phyloP scores from a whole-genome alignment of 2,797 vertebrate genomes.

The Spea hammondii region DNA sequence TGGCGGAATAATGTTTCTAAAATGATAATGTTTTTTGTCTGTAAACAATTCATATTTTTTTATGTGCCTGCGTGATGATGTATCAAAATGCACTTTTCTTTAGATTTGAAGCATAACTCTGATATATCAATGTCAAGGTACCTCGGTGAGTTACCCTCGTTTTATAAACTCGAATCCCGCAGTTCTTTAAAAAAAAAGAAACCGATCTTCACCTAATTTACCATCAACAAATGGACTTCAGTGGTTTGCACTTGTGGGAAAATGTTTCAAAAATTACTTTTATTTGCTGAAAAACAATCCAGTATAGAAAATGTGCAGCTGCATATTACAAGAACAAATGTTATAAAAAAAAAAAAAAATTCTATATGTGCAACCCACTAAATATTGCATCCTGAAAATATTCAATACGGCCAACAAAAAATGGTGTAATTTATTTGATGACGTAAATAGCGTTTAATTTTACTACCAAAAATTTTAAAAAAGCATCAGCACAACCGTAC shows the following conservation, averaged over 20 bases:
- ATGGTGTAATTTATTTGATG: neutral
- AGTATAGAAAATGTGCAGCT: too few relatives aligned
- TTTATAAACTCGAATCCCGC: neutral
- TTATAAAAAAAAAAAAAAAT: neutral
- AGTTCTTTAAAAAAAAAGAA: neutral
- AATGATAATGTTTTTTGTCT: too few relatives aligned
- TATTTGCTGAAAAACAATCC: too few relatives aligned
- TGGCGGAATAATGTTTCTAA: too few relatives aligned
- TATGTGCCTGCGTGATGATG: conserved; percentile 33
- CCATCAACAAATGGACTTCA: neutral
- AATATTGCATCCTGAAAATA: neutral
- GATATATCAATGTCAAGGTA: conserved; percentile 36
- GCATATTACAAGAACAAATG: neutral
- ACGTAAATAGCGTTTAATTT: neutral
- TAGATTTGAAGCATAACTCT: conserved; percentile 45
- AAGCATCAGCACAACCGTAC: neutral
- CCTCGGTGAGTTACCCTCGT: conserved; percentile 36
- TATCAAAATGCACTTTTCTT: conserved; percentile 44
- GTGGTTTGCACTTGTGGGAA: conserved; percentile 28
- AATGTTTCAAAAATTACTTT: neutral
- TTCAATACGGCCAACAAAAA: neutral
- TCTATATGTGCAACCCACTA: conserved; percentile 21
- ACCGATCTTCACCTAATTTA: neutral
- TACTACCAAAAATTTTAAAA: neutral
- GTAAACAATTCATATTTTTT: neutral